Percentiles rank a stretch among this genome's conserved stretches.
phyloP scores from a whole-genome alignment of 1,140 invertebrate genomes.

The Nymphalis io region DNA sequence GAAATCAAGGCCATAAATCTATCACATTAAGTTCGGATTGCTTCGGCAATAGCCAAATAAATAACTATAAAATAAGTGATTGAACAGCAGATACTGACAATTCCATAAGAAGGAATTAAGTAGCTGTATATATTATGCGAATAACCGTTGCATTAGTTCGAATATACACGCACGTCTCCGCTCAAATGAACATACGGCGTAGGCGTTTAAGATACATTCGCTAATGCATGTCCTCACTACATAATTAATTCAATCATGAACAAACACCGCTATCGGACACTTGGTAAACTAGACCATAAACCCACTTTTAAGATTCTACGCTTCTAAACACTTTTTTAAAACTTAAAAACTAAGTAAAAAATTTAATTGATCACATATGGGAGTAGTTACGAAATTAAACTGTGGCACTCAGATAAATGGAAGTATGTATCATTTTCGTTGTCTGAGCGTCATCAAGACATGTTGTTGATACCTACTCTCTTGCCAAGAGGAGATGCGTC shows the following conservation, averaged over 20 bases:
- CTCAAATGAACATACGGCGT: constrained; percentile 74
- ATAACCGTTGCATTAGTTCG: constrained; percentile 71
- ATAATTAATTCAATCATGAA: constrained; percentile 69
- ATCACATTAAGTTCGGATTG: constrained; percentile 72
- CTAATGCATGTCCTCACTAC: constrained; percentile 62
- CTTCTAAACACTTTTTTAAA: constrained; percentile 47
- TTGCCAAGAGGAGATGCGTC: constrained; percentile 76
- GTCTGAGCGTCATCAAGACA: constrained; percentile 71
- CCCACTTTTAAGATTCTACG: constrained; percentile 42
- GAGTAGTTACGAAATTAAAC: constrained; percentile 65
- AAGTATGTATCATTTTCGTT: constrained; percentile 48
- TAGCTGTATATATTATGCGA: constrained; percentile 62
- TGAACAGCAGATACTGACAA: constrained; percentile 56
- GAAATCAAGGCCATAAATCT: constrained; percentile 70
- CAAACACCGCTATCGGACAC: constrained; percentile 58
- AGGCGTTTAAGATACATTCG: constrained; percentile 58
- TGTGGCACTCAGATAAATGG: constrained; percentile 73
- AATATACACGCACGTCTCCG: constrained; percentile 66
- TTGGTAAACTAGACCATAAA: constrained; percentile 51
- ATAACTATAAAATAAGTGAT: constrained; percentile 56
- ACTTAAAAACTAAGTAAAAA: constrained; percentile 64
- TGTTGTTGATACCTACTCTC: constrained; percentile 67
- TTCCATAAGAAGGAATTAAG: constrained; percentile 62
- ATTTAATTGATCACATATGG: constrained; percentile 68
- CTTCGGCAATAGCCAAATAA: constrained; percentile 75